Conservation (phyloP, 1,140 invertebrate species). For the Lamellibrachia luymesi region DNA sequence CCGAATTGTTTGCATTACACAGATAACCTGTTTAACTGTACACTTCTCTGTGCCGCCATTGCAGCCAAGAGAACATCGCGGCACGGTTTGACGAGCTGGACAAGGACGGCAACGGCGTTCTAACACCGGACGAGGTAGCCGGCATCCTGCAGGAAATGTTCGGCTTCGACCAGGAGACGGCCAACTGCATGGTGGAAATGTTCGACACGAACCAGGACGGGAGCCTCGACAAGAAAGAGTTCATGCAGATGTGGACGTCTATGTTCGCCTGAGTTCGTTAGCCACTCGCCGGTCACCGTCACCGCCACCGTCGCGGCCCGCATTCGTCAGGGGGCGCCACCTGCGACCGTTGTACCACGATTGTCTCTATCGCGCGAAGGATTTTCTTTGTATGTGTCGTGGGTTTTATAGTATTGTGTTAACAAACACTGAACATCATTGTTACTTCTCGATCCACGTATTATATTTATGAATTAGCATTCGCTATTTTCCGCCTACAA, state of each 20-base stretch:
- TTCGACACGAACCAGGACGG: constrained; percentile 31
- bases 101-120: constrained; percentile 28
- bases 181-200: constrained; percentile 24
- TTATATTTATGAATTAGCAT: background rate
- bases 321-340: background rate
- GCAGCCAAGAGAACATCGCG: constrained; percentile 27
- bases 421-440: background rate
- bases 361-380: background rate
- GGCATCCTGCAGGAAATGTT: constrained; percentile 27
- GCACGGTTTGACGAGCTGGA: constrained; percentile 25
- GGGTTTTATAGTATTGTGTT: background rate
- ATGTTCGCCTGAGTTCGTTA: constrained; percentile 24
- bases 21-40: background rate
- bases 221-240: constrained; percentile 28
- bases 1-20: background rate
- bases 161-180: constrained; percentile 25
- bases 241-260: constrained; percentile 29
- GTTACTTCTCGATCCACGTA: background rate
- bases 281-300: background rate
- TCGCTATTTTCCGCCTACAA: background rate
- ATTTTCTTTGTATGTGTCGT: background rate
- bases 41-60: background rate
- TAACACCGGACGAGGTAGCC: constrained; percentile 25
- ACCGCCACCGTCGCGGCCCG: background rate
- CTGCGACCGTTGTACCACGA: background rate